Evolutionary conservation across 2,797 vertebrate genomes (phyloP), one percentile per base, ranked within the genome.

Genomic region (Botia almorhae): DNA sequence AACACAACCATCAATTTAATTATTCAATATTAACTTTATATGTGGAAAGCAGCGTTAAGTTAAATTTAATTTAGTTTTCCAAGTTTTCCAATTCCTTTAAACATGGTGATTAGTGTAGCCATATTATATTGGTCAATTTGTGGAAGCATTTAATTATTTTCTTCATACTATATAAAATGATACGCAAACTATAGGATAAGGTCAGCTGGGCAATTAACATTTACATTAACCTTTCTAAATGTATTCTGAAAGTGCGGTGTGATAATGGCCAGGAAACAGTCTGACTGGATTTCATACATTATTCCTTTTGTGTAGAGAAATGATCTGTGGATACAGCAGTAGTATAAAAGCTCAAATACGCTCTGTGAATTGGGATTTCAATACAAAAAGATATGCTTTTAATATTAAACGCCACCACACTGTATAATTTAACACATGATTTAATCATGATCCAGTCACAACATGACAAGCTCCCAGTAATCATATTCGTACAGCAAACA

Each of bases 171-270:
- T 55, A 19, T 6, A 10, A 55, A 55, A 19, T 10, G 13, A 51
- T 51, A 51, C 48, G 4, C 13, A 51, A 19, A 56, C 56, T 60
- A 4, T 23, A 51, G 56, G 55, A 60, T 73, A 83, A 85, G 83
- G 83, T 85, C 82, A 86, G 75, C 74, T 29, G 70, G 74, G 75
- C 84, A 82, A 69, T 84, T 74, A 85, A 82, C 80, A 84, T 82
- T 82, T 84, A 48, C 50, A 78, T 74, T 80, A 23, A 76, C 81
- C 60, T 39, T 69, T 79, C 61, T 76, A 58, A 76, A 83, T 64
- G 26, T 82, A 58, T 83, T 83, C 69, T 23, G 55, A 12, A 33
- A 69, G 16, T 12, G 36, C 16, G 5, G 33, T 78, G 72, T 78
- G 72, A 29, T 60, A 80, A 69, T 82, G 82, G 80, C 53, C 13